Evolutionary conservation across 2,888 invertebrate genomes (phyloP).

Genomic region (Frankliniella fusca): DNA sequence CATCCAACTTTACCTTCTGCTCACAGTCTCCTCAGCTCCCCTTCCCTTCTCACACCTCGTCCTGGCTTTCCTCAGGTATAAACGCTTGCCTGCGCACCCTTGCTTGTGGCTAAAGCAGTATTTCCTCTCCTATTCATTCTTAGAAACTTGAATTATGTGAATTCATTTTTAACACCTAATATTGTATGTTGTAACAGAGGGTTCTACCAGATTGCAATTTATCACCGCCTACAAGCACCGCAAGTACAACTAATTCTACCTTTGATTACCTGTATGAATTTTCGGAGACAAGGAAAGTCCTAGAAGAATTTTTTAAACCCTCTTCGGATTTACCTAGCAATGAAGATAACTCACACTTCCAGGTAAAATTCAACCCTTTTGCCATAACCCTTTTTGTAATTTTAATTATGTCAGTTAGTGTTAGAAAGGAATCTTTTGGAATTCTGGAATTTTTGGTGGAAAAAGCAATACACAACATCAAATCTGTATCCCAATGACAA

Average conservation of each 20-base stretch:
- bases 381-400: slow-evolving; percentile 40
- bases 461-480: no score
- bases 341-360: slow-evolving; percentile 36
- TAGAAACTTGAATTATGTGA: slow-evolving; percentile 6
- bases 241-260: slow-evolving; percentile 57
- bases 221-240: slow-evolving; percentile 48
- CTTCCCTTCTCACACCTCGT: slow-evolving; percentile 68
- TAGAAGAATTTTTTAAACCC: slow-evolving; percentile 85
- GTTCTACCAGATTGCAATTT: slow-evolving; percentile 51
- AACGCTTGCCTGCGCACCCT: slow-evolving; percentile 13
- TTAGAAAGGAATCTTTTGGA: neutral
- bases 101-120: neutral
- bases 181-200: slow-evolving; percentile 46
- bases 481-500: no score
- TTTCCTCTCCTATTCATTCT: slow-evolving; percentile 4
- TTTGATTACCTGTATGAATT: slow-evolving; percentile 89
- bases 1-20: slow-evolving; percentile 48
- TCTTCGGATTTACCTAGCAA: slow-evolving; percentile 32
- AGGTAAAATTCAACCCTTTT: slow-evolving; percentile 34
- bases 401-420: slow-evolving; percentile 40
- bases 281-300: slow-evolving; percentile 85
- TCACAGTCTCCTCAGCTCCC: slow-evolving; percentile 58
- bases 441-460: no score
- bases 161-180: neutral
- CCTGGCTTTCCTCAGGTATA: slow-evolving; percentile 78